phyloP scores from a whole-genome alignment of 1,140 invertebrate genomes.

The Mya arenaria region DNA sequence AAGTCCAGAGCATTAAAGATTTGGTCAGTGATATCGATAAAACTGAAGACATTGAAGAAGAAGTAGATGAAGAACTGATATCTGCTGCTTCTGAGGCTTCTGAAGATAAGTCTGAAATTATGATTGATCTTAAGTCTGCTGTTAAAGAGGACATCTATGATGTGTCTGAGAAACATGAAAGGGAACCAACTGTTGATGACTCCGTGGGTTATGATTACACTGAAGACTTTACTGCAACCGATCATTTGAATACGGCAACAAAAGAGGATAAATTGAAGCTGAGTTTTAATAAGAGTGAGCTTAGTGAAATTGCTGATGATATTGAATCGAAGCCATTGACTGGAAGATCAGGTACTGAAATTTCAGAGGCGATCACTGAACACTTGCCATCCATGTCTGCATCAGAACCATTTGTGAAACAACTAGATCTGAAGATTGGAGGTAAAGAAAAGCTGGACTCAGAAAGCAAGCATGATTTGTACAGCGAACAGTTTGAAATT shows the following conservation, averaged over 20 bases:
- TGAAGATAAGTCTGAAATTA: conserved; percentile 43
- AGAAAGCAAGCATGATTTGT: not conserved
- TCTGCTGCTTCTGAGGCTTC: conserved; percentile 19
- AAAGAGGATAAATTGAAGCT: conserved; percentile 49
- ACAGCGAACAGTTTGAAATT: not conserved
- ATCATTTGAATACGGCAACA: conserved; percentile 42
- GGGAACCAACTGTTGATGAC: not conserved
- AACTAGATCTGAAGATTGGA: conserved; percentile 23
- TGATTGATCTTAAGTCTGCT: conserved; percentile 21
- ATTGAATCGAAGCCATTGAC: conserved; percentile 23
- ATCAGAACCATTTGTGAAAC: conserved; percentile 45
- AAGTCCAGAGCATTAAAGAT: conserved; percentile 8
- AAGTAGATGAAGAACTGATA: conserved; percentile 52
- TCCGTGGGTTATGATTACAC: conserved; percentile 63
- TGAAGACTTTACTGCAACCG: conserved; percentile 62
- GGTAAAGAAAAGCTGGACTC: not conserved
- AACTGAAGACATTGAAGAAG: conserved; percentile 66
- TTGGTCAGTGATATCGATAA: conserved; percentile 30
- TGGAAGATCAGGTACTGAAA: conserved; percentile 59
- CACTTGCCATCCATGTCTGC: conserved; percentile 20
- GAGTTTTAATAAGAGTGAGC: conserved; percentile 52
- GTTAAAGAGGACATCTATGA: conserved; percentile 47
- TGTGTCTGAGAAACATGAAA: conserved; percentile 24
- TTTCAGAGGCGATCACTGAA: conserved; percentile 60
- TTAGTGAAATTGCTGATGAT: conserved; percentile 22